Evolutionary conservation across 2,888 invertebrate species (phyloP).

Genomic region (Microctonus aethiopoides): DNA sequence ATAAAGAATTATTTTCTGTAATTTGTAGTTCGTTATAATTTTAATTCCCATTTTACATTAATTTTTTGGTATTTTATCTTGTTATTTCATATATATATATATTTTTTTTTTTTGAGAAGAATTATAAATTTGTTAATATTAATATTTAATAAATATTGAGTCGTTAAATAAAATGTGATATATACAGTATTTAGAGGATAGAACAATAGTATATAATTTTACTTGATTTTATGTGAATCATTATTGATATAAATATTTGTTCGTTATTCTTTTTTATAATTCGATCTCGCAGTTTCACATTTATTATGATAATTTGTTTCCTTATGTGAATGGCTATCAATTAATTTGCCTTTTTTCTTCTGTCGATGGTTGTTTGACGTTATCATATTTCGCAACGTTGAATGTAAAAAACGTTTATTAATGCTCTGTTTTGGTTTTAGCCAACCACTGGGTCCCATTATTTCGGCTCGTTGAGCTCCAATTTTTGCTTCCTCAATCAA

Average conservation of each 20-base stretch:
- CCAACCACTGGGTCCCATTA: slow-evolving; percentile 65
- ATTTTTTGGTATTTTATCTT: no score
- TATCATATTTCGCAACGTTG: slow-evolving; percentile 61
- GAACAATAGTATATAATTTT: no score
- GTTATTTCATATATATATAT: no score
- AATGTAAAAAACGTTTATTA: slow-evolving; percentile 63
- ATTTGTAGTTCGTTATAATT: no score
- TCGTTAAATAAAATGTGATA: no score
- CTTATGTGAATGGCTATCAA: slow-evolving; percentile 8
- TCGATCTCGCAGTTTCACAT: background rate
- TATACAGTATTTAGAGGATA: no score
- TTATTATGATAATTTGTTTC: slow-evolving; percentile 9
- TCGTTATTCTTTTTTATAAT: slow-evolving; percentile 9
- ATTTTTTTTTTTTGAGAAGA: no score
- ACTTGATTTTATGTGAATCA: no score
- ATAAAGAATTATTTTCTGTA: background rate
- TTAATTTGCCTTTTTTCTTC: slow-evolving; percentile 12
- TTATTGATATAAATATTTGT: no score
- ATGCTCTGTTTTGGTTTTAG: slow-evolving; percentile 62
- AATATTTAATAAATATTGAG: no score
- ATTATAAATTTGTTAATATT: no score
- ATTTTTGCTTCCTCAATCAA: slow-evolving; percentile 61
- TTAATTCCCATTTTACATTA: no score
- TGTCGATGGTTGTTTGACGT: slow-evolving; percentile 53
- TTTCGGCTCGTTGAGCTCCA: slow-evolving; percentile 61